Evolutionary conservation across 1,140 invertebrate species (phyloP).

Genomic region (Conus ventricosus): DNA sequence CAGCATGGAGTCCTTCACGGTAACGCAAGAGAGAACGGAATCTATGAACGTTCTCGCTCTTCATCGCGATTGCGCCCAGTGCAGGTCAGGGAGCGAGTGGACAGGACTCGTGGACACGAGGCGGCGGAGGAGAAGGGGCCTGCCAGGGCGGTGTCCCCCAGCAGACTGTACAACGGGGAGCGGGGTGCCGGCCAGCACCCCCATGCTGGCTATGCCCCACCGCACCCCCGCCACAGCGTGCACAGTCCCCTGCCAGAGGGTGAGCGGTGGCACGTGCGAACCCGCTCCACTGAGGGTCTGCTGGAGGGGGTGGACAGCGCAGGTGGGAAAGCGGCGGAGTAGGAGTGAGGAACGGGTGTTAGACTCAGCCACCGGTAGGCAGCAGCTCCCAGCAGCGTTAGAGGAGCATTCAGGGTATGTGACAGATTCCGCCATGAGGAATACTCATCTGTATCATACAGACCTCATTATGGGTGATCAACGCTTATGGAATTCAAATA

Average conservation of each 20-base stretch:
- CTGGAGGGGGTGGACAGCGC: slow-evolving; percentile 44
- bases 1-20: neutral
- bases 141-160: neutral
- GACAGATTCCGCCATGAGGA: slow-evolving; percentile 39
- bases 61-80: neutral
- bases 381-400: neutral
- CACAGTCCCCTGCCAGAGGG: neutral
- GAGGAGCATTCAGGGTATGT: slow-evolving; percentile 40
- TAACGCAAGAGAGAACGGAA: slow-evolving; percentile 22
- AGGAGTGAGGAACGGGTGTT: slow-evolving; percentile 53
- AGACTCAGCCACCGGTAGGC: slow-evolving; percentile 10
- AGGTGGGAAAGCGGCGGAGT: slow-evolving; percentile 29
- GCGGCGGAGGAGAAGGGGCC: neutral
- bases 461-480: neutral
- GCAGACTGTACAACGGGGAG: neutral
- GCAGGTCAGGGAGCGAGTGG: neutral
- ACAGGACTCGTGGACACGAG: neutral
- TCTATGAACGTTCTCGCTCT: slow-evolving; percentile 32
- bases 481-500: neutral
- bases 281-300: slow-evolving; percentile 59
- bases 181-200: neutral
- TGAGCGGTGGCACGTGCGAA: slow-evolving; percentile 38
- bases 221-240: neutral
- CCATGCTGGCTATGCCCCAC: neutral
- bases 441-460: neutral